A percentile compares a stretch with the other conserved stretches of the same genome.
Evolutionary conservation across 2,797 vertebrate species (phyloP).

Genomic region (Macrochelys suwanniensis): DNA sequence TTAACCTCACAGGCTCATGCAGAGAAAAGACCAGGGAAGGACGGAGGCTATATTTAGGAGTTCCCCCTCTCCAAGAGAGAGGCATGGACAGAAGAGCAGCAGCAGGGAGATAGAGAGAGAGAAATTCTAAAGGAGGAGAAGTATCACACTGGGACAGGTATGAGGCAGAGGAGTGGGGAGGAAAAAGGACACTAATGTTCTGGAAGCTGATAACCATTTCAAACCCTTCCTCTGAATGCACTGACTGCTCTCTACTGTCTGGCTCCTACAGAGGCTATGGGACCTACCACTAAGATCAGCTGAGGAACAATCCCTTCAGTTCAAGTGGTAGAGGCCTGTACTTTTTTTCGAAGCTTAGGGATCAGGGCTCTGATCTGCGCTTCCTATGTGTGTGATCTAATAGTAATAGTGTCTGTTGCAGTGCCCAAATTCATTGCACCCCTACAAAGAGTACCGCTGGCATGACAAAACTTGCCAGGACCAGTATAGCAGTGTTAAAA

Average conservation of each 20-base stretch:
- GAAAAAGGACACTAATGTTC: neutral
- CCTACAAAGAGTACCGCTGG: neutral
- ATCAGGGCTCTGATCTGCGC: neutral
- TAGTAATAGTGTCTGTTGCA: neutral
- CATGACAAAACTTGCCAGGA: neutral
- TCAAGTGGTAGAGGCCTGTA: neutral
- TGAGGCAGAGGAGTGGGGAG: neutral
- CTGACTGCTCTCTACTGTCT: neutral
- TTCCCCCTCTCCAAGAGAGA: neutral
- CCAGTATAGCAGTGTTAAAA: neutral
- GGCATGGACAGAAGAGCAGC: neutral
- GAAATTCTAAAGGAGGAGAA: neutral
- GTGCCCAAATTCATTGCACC: neutral
- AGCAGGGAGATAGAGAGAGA: neutral
- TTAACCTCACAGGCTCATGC: neutral
- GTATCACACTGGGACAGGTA: neutral
- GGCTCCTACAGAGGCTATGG: neutral
- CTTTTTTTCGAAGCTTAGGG: neutral
- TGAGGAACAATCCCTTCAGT: neutral
- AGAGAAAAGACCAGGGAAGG: neutral
- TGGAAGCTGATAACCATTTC: neutral
- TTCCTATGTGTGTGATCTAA: neutral
- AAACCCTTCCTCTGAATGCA: neutral
- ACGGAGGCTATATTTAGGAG: fast-evolving
- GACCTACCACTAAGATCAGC: neutral